Conservation (phyloP, 2,888 invertebrate species). For the Allolobophora icterica region DNA sequence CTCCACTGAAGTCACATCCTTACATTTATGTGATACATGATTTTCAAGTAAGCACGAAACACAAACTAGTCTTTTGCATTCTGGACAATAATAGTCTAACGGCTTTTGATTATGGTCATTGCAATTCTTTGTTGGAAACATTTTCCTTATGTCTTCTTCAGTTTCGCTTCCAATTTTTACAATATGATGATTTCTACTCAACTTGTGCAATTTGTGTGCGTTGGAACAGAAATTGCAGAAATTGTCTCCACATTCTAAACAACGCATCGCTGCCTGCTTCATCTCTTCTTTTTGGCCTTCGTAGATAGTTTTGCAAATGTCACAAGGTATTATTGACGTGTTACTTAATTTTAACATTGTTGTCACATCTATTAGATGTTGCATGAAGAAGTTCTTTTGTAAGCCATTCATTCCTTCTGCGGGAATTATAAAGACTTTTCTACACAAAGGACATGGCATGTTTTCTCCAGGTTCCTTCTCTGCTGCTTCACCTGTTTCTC, state of each 20-base stretch:
- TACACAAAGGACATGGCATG: not conserved
- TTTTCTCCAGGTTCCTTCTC: not conserved
- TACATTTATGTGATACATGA: not conserved
- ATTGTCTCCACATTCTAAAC: not conserved
- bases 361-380: not conserved
- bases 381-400: not conserved
- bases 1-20: not conserved
- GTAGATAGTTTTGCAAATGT: not conserved
- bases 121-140: not conserved
- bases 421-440: not conserved
- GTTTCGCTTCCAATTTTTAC: not conserved
- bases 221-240: not conserved
- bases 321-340: not conserved
- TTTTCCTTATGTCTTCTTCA: not conserved
- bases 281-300: not conserved
- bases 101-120: not conserved
- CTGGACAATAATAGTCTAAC: not conserved
- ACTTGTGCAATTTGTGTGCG: not conserved
- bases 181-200: not conserved
- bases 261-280: not conserved
- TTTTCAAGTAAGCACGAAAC: not conserved
- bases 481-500: not conserved
- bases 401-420: not conserved
- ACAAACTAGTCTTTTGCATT: not conserved
- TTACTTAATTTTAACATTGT: not conserved